Percentiles rank a stretch among this genome's conserved stretches.
Evolutionary conservation across 2,888 invertebrate species (phyloP).

Genomic region (Melitaea athalia): DNA sequence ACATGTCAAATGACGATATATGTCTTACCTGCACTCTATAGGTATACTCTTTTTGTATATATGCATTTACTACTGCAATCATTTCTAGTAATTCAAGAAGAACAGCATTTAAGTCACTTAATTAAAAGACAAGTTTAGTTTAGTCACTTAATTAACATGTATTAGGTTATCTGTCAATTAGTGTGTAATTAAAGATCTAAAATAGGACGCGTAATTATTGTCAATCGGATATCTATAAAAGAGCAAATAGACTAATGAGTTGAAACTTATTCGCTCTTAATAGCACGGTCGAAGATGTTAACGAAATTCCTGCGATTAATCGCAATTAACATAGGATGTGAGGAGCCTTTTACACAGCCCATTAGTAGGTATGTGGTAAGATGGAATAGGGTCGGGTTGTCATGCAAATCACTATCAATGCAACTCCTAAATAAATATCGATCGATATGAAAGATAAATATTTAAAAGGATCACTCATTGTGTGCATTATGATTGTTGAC

Average conservation of each 20-base stretch:
- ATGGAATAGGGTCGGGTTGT: neutral
- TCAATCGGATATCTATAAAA: slow-evolving; percentile 33
- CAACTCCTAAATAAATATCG: too few species aligned
- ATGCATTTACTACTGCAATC: too few species aligned
- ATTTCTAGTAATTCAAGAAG: slow-evolving; percentile 1
- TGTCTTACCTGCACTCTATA: too few species aligned
- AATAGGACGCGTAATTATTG: slow-evolving; percentile 24
- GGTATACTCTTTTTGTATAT: too few species aligned
- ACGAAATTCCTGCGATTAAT: slow-evolving; percentile 16
- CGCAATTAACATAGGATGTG: slow-evolving; percentile 24
- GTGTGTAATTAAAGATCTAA: slow-evolving; percentile 19
- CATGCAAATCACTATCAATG: neutral
- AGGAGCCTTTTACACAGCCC: slow-evolving; percentile 18
- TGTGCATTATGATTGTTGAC: too few species aligned
- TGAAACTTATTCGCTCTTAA: slow-evolving; percentile 25
- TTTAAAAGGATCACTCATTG: too few species aligned
- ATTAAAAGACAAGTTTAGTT: neutral
- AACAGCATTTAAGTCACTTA: neutral
- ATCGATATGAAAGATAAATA: too few species aligned
- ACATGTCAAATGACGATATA: too few species aligned
- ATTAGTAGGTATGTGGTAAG: slow-evolving; percentile 9
- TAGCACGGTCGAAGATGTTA: slow-evolving; percentile 28
- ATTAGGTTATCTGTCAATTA: slow-evolving; percentile 17
- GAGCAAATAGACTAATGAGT: slow-evolving; percentile 23
- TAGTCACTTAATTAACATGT: slow-evolving; percentile 1